These are phyloP conservation scores for Bergia sp. DNA, from an alignment of 92 coral and sea anemone genomes.

Conservation along the genomic window DNA sequence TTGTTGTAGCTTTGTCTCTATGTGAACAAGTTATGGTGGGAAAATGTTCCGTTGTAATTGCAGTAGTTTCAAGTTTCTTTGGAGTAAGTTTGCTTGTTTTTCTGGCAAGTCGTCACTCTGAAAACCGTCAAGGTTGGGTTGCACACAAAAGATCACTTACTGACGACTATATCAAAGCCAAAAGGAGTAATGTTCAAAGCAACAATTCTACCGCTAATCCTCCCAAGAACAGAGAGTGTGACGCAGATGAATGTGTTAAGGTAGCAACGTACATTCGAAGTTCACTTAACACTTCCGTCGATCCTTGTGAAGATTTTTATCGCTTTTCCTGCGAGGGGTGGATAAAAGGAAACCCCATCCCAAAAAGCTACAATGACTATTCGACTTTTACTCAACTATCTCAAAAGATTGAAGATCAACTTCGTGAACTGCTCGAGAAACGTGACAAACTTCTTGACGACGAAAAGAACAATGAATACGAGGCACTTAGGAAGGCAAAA, in stretches of 20 bases:
- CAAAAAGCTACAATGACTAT: conserved; percentile 93
- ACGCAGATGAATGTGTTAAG: conserved; percentile 69
- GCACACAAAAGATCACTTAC: conserved; percentile 22
- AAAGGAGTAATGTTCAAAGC: not conserved
- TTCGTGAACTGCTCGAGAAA: conserved; percentile 68
- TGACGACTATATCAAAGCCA: not conserved
- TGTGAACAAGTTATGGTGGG: conserved; percentile 41
- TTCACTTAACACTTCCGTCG: conserved; percentile 67
- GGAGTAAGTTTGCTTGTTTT: conserved; percentile 36
- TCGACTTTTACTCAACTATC: conserved; percentile 92
- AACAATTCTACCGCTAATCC: not conserved
- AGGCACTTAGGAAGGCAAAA: conserved; percentile 81
- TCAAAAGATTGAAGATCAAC: conserved; percentile 78
- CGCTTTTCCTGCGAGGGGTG: conserved; percentile 89
- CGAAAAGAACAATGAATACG: conserved; percentile 57
- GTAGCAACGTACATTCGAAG: conserved; percentile 73
- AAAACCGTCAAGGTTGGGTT: conserved; percentile 25
- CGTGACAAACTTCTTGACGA: conserved; percentile 52
- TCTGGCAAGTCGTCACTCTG: conserved; percentile 36
- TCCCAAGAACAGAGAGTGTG: conserved; percentile 56
- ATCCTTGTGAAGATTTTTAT: conserved; percentile 92
- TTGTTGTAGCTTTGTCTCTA: not conserved
- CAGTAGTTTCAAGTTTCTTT: conserved; percentile 39
- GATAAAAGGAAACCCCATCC: conserved; percentile 87
- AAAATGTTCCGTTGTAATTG: conserved; percentile 42